These are phyloP conservation scores for Drosophila basisetae DNA, from an alignment of 2,888 invertebrate species.

Conservation along the genomic window DNA sequence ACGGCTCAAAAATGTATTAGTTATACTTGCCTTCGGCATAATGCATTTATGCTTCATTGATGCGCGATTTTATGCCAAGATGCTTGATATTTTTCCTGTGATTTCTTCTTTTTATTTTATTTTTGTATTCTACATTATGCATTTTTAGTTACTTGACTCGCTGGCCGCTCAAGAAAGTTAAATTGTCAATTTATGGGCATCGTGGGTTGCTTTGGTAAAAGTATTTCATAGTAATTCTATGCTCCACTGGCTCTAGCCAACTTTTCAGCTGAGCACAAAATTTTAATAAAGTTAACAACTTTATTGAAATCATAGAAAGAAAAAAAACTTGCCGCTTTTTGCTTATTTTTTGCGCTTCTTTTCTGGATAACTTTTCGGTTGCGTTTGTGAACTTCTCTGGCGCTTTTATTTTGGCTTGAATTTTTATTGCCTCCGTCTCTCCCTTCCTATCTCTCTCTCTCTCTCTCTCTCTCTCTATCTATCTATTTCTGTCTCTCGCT, in stretches of 20 bases:
- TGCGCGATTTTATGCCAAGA: slow-evolving; percentile 63
- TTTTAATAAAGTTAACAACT: slow-evolving; percentile 80
- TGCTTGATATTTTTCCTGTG: slow-evolving; percentile 42
- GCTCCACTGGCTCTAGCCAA: slow-evolving; percentile 74
- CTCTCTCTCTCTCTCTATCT: slow-evolving; percentile 10
- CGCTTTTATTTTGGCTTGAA: slow-evolving; percentile 50
- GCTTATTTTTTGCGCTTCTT: slow-evolving; percentile 17
- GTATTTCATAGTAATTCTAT: slow-evolving; percentile 79
- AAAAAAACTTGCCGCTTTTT: slow-evolving; percentile 39
- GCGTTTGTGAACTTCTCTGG: slow-evolving; percentile 54
- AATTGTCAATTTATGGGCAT: slow-evolving; percentile 78
- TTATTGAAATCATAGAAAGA: slow-evolving; percentile 76
- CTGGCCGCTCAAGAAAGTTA: slow-evolving; percentile 60
- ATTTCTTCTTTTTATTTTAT: slow-evolving; percentile 1
- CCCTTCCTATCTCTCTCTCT: not conserved
- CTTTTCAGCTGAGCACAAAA: slow-evolving; percentile 73
- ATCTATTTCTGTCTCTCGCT: not conserved
- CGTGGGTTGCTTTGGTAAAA: slow-evolving; percentile 70
- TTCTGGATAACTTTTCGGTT: slow-evolving; percentile 63
- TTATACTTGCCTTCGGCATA: slow-evolving; percentile 68
- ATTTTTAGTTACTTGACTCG: slow-evolving; percentile 55
- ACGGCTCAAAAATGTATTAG: slow-evolving; percentile 69
- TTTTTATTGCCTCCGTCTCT: slow-evolving; percentile 49
- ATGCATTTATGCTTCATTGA: slow-evolving; percentile 76
- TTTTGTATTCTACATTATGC: slow-evolving; percentile 11